A percentile compares a stretch with the other conserved stretches of the same genome.
These are phyloP conservation scores for Cotesia vestalis DNA, from an alignment of 1,140 invertebrate genomes.

Conservation along the genomic window DNA sequence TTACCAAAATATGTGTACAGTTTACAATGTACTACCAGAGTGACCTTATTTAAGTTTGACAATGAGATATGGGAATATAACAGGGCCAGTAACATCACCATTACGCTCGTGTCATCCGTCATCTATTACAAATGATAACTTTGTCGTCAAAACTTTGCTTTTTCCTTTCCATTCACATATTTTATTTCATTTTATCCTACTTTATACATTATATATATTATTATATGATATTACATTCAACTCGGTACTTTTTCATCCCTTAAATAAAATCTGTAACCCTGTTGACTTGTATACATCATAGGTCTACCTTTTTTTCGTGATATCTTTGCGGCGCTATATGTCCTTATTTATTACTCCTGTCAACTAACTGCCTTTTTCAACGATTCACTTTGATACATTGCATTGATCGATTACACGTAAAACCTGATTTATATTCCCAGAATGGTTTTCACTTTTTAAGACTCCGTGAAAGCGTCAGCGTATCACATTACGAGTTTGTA, in stretches of 20 bases:
- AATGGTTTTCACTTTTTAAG: slow-evolving; percentile 34
- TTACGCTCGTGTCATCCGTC: too few species aligned
- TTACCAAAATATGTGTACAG: neutral
- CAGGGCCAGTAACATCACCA: too few species aligned
- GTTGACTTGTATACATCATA: neutral
- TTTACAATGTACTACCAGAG: too few species aligned
- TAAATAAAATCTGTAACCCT: neutral
- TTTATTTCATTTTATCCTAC: too few species aligned
- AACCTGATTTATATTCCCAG: slow-evolving; percentile 47
- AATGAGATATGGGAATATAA: too few species aligned
- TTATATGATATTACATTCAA: too few species aligned
- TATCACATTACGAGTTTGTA: too few species aligned
- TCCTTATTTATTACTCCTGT: slow-evolving; percentile 27
- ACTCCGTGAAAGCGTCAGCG: slow-evolving; percentile 18
- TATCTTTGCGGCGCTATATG: slow-evolving; percentile 12
- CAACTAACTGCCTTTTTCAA: slow-evolving; percentile 41
- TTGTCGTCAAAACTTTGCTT: too few species aligned
- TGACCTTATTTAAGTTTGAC: neutral
- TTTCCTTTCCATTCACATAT: too few species aligned
- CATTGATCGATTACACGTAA: slow-evolving; percentile 50
- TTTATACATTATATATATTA: too few species aligned
- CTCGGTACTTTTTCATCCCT: neutral
- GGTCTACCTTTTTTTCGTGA: neutral
- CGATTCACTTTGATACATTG: slow-evolving; percentile 43
- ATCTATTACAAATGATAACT: too few species aligned